Evolutionary conservation across 2,797 vertebrate genomes (phyloP).

Genomic region (Paramormyrops hopkinsi): DNA sequence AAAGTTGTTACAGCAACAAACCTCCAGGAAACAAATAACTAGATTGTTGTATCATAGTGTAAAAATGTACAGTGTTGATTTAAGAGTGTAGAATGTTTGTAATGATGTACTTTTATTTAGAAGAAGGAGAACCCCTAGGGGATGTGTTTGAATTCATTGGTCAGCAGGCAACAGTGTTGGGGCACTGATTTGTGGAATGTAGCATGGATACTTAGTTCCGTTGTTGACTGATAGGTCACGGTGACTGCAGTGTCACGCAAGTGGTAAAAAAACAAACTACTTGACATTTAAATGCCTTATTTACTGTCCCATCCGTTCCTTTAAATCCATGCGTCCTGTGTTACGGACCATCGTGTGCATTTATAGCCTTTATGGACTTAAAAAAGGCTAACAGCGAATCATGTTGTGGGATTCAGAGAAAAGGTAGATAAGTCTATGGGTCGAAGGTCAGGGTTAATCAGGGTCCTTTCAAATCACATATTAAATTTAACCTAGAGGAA

Average conservation of each 20-base stretch:
- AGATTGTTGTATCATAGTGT: constrained; percentile 68
- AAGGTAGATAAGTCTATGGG: background rate
- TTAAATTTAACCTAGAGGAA: constrained; percentile 28
- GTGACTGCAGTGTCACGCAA: constrained; percentile 58
- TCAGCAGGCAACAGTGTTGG: constrained; percentile 39
- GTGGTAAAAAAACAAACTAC: constrained; percentile 50
- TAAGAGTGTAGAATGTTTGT: constrained; percentile 72
- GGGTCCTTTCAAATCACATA: background rate
- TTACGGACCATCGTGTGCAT: constrained; percentile 60
- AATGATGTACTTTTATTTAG: constrained; percentile 67
- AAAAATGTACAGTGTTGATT: constrained; percentile 74
- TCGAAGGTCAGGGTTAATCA: background rate
- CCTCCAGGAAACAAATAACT: constrained; percentile 7
- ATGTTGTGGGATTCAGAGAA: constrained; percentile 39
- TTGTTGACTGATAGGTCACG: constrained; percentile 57
- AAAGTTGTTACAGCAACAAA: constrained; percentile 30
- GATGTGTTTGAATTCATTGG: constrained; percentile 47
- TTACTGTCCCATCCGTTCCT: constrained; percentile 57
- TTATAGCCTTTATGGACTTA: constrained; percentile 60
- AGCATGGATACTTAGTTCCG: constrained; percentile 56
- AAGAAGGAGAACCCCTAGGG: constrained; percentile 66
- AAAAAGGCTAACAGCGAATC: constrained; percentile 46
- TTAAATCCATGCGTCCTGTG: constrained; percentile 49
- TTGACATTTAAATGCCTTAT: constrained; percentile 72
- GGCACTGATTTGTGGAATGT: constrained; percentile 64